These are phyloP conservation scores for Dryoscopus gambensis DNA, from an alignment of 2,113 vertebrate species.

Conservation along the genomic window DNA sequence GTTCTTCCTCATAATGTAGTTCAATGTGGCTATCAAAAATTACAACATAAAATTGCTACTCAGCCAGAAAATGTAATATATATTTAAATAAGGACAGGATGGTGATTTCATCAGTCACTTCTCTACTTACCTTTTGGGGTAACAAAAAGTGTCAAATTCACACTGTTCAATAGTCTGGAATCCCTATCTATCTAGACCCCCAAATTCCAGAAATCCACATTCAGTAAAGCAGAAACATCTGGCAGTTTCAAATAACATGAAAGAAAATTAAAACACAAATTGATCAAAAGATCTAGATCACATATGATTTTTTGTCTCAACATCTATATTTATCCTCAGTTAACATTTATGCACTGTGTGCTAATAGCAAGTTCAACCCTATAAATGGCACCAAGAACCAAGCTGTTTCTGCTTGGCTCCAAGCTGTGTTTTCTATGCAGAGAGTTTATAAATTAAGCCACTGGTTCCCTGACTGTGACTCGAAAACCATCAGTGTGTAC, in stretches of 20 bases:
- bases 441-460: not conserved
- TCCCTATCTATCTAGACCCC: not conserved
- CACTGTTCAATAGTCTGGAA: not conserved
- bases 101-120: not conserved
- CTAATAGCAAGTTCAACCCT: not conserved
- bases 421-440: not conserved
- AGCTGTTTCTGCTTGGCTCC: not conserved
- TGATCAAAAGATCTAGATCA: not conserved
- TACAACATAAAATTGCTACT: not conserved
- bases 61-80: not conserved
- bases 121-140: slow-evolving; percentile 7
- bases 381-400: not conserved
- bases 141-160: not conserved
- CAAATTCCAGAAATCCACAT: not conserved
- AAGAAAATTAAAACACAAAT: not conserved
- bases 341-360: not conserved
- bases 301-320: not conserved
- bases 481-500: not conserved
- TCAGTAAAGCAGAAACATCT: not conserved
- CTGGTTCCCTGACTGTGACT: not conserved
- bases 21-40: not conserved
- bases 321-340: slow-evolving; percentile 6
- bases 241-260: not conserved
- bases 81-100: not conserved
- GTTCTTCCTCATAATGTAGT: not conserved